phyloP scores from a whole-genome alignment of 2,888 invertebrate genomes.

The Venustoraphidia nigricollis region DNA sequence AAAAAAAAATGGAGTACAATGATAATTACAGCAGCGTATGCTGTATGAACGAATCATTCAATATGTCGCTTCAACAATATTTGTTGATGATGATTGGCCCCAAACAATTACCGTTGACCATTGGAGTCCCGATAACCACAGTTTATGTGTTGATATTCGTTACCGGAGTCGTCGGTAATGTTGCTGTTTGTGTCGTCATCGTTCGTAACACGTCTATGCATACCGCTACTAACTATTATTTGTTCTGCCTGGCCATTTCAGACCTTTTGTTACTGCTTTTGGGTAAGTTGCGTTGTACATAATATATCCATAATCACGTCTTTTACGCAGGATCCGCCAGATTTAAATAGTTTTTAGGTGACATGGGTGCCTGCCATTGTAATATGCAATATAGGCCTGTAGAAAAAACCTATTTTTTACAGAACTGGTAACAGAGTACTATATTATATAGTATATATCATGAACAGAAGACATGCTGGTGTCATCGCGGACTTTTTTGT shows the following conservation, averaged over 20 bases:
- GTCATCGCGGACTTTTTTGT: no score
- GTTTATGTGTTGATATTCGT: conserved; percentile 64
- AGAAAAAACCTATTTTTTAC: no score
- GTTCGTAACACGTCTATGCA: conserved; percentile 67
- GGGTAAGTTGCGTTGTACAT: conserved; percentile 40
- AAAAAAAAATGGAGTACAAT: no score
- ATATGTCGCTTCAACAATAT: conserved; percentile 12
- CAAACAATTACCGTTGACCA: conserved; percentile 21
- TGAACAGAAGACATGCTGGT: no score
- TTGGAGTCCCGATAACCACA: conserved; percentile 40
- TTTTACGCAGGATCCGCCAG: no score
- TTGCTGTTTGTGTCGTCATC: conserved; percentile 74
- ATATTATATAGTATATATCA: no score
- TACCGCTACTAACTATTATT: conserved; percentile 82
- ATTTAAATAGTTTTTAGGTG: no score
- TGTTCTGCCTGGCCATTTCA: conserved; percentile 77
- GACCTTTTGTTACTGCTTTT: conserved; percentile 67
- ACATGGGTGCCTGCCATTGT: no score
- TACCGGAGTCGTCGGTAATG: conserved; percentile 71
- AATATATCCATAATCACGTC: no score
- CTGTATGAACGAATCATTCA: background rate
- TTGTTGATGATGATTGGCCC: conserved; percentile 18
- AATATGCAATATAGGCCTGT: no score
- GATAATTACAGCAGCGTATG: no score
- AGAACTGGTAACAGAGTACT: no score